These are phyloP conservation scores for Sitobion miscanthi DNA, from an alignment of 1,140 invertebrate species.

Conservation along the genomic window DNA sequence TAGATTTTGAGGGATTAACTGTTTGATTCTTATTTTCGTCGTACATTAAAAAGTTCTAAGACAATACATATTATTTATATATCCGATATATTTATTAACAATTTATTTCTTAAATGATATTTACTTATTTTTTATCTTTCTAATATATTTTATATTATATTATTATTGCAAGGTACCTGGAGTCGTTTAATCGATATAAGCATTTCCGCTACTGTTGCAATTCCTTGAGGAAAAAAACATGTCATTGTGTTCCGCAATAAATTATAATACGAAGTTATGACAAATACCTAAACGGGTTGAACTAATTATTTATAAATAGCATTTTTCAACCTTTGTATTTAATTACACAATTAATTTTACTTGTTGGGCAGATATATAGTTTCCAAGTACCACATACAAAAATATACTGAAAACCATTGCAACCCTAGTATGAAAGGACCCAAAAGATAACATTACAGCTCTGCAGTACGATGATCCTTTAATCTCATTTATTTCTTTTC, in stretches of 20 bases:
- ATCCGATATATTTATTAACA: background rate
- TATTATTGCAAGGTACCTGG: constrained; percentile 57
- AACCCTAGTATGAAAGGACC: constrained; percentile 76
- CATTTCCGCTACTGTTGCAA: constrained; percentile 67
- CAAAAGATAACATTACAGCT: constrained; percentile 75
- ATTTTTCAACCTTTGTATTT: background rate
- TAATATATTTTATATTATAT: background rate
- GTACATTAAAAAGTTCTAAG: constrained; percentile 74
- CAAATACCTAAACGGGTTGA: constrained; percentile 68
- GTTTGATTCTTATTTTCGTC: constrained; percentile 65
- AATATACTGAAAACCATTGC: constrained; percentile 80
- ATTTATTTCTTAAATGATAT: background rate
- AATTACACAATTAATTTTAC: constrained; percentile 63
- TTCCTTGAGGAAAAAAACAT: constrained; percentile 74
- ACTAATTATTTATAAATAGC: background rate
- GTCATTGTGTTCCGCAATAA: constrained; percentile 75
- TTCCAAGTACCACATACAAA: constrained; percentile 74
- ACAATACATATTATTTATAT: constrained; percentile 50
- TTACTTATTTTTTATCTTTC: background rate
- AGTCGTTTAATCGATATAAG: constrained; percentile 74
- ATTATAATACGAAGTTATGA: constrained; percentile 76
- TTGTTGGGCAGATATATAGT: constrained; percentile 75
- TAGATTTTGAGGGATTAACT: background rate
- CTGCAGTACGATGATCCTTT: constrained; percentile 73
- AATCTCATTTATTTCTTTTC: constrained; percentile 70